These are phyloP conservation scores for Struthidea cinerea DNA, from an alignment of 2,113 vertebrate genomes.

Conservation along the genomic window DNA sequence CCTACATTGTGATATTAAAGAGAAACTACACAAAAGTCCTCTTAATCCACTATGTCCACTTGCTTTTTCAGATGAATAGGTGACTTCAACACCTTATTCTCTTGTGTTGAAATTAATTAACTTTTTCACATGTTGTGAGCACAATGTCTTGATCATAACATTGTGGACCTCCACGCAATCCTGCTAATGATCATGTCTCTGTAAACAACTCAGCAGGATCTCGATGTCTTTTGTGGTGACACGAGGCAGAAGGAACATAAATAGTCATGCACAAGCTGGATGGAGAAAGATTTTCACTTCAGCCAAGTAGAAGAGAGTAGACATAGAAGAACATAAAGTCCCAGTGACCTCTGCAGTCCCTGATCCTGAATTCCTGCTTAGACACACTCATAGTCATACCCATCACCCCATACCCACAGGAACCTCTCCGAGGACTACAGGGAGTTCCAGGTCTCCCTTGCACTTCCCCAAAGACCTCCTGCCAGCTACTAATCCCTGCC, in stretches of 20 bases:
- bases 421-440: background rate
- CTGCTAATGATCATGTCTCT: background rate
- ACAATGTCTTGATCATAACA: background rate
- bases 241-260: background rate
- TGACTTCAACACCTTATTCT: background rate
- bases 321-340: background rate
- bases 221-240: background rate
- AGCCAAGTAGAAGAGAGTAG: background rate
- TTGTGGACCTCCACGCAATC: background rate
- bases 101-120: background rate
- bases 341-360: background rate
- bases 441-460: background rate
- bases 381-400: background rate
- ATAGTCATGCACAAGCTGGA: background rate
- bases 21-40: background rate
- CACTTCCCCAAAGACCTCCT: background rate
- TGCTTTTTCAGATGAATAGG: background rate
- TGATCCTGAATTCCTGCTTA: background rate
- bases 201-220: background rate
- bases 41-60: background rate
- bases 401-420: background rate
- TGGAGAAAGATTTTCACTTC: background rate
- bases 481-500: background rate
- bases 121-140: background rate
- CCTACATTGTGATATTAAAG: background rate